A percentile compares a stretch with the other conserved stretches of the same genome.
phyloP scores from a whole-genome alignment of 2,888 invertebrate species.

The Hypolimnas misippus region DNA sequence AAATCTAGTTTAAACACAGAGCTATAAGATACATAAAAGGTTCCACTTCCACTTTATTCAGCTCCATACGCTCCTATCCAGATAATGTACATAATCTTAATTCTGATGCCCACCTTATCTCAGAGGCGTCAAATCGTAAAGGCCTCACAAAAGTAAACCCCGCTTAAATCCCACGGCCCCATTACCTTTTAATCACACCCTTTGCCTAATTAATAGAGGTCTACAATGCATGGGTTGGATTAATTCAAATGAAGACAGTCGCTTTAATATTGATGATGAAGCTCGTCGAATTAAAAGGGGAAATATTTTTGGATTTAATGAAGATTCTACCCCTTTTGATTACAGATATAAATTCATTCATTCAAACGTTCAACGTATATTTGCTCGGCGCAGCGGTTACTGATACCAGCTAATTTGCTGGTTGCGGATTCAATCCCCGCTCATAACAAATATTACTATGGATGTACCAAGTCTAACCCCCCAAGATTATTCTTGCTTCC shows the following conservation, averaged over 20 bases:
- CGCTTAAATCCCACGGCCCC: constrained; percentile 57
- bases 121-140: constrained; percentile 17
- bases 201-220: constrained; percentile 75
- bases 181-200: constrained; percentile 72
- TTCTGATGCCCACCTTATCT: constrained; percentile 19
- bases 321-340: too few relatives aligned
- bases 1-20: too few relatives aligned
- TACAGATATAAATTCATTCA: too few relatives aligned
- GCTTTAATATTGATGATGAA: neutral
- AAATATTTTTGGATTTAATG: too few relatives aligned
- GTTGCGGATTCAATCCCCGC: too few relatives aligned
- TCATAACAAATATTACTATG: too few relatives aligned
- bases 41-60: neutral
- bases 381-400: too few relatives aligned
- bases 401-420: too few relatives aligned
- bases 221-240: constrained; percentile 43
- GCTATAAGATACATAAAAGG: constrained; percentile 5
- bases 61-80: neutral
- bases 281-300: too few relatives aligned
- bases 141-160: constrained; percentile 36
- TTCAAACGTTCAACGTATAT: too few relatives aligned
- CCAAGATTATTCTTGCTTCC: too few relatives aligned
- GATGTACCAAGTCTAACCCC: too few relatives aligned
- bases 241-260: neutral
- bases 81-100: constrained; percentile 21